These are phyloP conservation scores for Phrixothrix hirtus DNA, from an alignment of 2,888 invertebrate species.

Conservation along the genomic window DNA sequence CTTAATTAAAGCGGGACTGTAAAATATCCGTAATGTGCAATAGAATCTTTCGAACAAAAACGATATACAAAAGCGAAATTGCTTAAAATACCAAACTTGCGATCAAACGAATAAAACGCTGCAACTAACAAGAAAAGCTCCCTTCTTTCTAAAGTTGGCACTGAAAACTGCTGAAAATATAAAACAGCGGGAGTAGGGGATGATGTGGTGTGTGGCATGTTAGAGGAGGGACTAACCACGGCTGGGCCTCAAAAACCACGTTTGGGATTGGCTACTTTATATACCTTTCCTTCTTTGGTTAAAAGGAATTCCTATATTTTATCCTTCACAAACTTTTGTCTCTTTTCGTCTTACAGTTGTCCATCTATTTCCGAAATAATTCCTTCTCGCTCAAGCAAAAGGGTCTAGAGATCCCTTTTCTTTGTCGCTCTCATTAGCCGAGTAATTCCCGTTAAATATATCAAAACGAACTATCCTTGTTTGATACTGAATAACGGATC, in stretches of 20 bases:
- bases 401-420: conserved; percentile 12
- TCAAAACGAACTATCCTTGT: conserved; percentile 47
- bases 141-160: conserved; percentile 20
- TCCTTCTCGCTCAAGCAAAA: conserved; percentile 6
- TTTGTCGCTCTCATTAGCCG: conserved; percentile 26
- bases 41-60: neutral
- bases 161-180: conserved; percentile 30
- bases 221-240: conserved; percentile 58
- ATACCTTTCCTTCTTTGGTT: conserved; percentile 16
- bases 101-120: conserved; percentile 2
- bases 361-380: neutral
- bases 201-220: conserved; percentile 55
- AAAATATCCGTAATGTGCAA: neutral
- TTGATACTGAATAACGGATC: conserved; percentile 36
- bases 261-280: conserved; percentile 54
- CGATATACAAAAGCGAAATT: neutral
- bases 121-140: conserved; percentile 19
- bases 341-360: conserved; percentile 21
- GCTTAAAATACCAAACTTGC: neutral
- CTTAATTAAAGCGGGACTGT: neutral
- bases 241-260: conserved; percentile 59
- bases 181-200: conserved; percentile 40
- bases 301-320: conserved; percentile 12
- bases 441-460: conserved; percentile 37
- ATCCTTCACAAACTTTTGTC: conserved; percentile 16